Percentiles rank a stretch among this genome's conserved stretches.
phyloP scores from a whole-genome alignment of 2,797 vertebrate species.

The Lacerta bilineata region DNA sequence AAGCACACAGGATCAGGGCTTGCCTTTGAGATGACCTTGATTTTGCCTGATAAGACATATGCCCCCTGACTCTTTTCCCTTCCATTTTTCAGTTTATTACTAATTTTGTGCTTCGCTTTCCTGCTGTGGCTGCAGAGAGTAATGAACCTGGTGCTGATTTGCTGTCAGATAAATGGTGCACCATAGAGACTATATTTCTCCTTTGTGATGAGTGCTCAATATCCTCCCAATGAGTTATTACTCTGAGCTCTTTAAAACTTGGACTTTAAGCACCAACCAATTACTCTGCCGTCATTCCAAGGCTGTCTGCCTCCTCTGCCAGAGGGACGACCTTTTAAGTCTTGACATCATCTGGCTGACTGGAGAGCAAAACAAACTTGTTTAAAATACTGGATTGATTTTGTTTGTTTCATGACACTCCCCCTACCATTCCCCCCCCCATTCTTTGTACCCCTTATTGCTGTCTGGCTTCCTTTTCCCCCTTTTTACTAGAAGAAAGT shows the following conservation, averaged over 20 bases:
- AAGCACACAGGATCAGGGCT: neutral
- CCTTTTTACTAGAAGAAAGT: slow-evolving; percentile 1
- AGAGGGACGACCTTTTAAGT: slow-evolving; percentile 32
- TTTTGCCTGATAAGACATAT: neutral
- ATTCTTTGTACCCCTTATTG: neutral
- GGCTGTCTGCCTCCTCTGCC: slow-evolving; percentile 36
- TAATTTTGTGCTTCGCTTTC: slow-evolving; percentile 60
- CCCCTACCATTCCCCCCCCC: neutral
- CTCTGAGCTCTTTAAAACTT: slow-evolving; percentile 62
- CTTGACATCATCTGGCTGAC: slow-evolving; percentile 38
- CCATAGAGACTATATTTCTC: slow-evolving; percentile 78
- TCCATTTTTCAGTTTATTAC: slow-evolving; percentile 46
- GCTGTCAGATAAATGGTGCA: slow-evolving; percentile 71
- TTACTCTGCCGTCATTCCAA: slow-evolving; percentile 64
- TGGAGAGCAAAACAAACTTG: slow-evolving; percentile 28
- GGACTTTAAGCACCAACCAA: slow-evolving; percentile 68
- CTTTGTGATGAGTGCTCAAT: slow-evolving; percentile 69
- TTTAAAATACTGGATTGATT: slow-evolving; percentile 18
- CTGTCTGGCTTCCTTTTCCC: fast-evolving
- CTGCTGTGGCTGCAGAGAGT: slow-evolving; percentile 59
- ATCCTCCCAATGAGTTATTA: slow-evolving; percentile 72
- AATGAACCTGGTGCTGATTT: slow-evolving; percentile 71
- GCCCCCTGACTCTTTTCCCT: slow-evolving; percentile 47
- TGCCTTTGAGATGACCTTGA: neutral
- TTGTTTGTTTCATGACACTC: slow-evolving; percentile 7